A percentile compares a stretch with the other conserved stretches of the same genome.
Evolutionary conservation across 2,888 invertebrate species (phyloP).

Genomic region (Drepanosiphum platanoidis): DNA sequence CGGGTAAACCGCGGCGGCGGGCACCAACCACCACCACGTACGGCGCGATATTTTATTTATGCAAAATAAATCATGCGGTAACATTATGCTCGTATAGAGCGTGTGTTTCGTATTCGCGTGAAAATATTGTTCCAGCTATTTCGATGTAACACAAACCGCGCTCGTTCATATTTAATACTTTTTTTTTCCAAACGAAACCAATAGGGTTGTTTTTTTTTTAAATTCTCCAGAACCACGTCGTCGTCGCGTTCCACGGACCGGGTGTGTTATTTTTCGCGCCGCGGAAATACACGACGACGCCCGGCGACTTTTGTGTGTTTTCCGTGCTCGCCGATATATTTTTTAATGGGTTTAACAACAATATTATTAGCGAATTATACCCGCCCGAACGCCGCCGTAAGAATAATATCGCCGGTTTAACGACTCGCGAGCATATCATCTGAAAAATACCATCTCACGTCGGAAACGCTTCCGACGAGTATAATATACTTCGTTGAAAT

Average conservation of each 20-base stretch:
- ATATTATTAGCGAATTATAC: too few relatives aligned
- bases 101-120: background rate
- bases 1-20: too few relatives aligned
- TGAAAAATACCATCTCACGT: too few relatives aligned
- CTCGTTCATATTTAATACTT: conserved; percentile 18
- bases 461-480: too few relatives aligned
- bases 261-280: background rate
- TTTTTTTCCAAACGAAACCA: background rate
- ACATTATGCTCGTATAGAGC: background rate
- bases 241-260: too few relatives aligned
- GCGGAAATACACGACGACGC: background rate
- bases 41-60: background rate
- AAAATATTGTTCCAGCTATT: conserved; percentile 6
- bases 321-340: too few relatives aligned
- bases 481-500: too few relatives aligned
- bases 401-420: too few relatives aligned
- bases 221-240: background rate
- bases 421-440: too few relatives aligned
- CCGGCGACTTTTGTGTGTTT: too few relatives aligned
- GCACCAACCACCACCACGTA: background rate
- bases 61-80: conserved; percentile 7
- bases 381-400: too few relatives aligned
- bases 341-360: too few relatives aligned
- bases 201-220: background rate
- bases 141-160: background rate